These are phyloP conservation scores for Proteles cristata DNA, from an alignment of 2,113 vertebrate species.

Conservation along the genomic window DNA sequence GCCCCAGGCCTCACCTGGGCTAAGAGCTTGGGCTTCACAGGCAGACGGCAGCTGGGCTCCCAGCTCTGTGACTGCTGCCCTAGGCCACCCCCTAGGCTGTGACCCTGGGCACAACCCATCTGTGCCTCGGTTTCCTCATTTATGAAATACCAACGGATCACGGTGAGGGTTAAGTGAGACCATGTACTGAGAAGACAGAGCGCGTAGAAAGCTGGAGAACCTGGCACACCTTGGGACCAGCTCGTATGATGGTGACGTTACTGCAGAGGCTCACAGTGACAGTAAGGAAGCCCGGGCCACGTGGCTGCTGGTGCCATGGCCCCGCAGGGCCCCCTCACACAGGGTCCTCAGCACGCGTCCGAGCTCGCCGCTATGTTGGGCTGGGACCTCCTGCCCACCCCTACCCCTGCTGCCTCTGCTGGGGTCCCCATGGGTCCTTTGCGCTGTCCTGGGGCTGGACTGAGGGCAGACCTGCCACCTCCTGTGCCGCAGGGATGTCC, in stretches of 20 bases:
- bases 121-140: background rate
- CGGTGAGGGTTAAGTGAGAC: background rate
- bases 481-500: background rate
- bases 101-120: background rate
- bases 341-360: fast-evolving
- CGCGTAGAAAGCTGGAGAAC: background rate
- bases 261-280: background rate
- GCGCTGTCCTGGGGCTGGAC: background rate
- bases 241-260: background rate
- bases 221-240: background rate
- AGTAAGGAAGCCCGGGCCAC: background rate
- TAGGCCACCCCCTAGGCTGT: background rate
- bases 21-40: background rate
- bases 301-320: background rate
- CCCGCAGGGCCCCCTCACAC: background rate
- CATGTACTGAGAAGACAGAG: background rate
- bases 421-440: background rate
- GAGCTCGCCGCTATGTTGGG: background rate
- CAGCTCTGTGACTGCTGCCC: background rate
- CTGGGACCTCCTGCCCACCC: too few relatives aligned
- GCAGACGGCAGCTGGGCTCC: background rate
- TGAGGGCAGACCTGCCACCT: fast-evolving
- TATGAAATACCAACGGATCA: too few relatives aligned
- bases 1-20: background rate
- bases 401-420: background rate